These are phyloP conservation scores for Druceiella hillmani DNA, from an alignment of 2,888 invertebrate genomes.

Conservation along the genomic window DNA sequence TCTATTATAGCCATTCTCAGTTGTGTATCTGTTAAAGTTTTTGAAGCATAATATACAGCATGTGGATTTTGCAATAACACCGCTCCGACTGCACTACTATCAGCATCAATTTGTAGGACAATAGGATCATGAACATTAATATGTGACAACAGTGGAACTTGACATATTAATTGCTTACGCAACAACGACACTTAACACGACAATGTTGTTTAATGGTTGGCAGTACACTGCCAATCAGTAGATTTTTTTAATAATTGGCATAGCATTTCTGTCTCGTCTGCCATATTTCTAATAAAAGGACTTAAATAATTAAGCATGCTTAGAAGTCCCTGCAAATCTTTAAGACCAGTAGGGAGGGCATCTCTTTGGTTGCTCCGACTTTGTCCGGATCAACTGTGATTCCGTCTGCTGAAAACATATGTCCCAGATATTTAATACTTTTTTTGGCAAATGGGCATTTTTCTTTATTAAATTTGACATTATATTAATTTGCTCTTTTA, in stretches of 20 bases:
- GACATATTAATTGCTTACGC: conserved; percentile 15
- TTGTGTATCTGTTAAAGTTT: no score
- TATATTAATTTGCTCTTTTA: conserved; percentile 14
- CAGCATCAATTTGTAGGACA: conserved; percentile 12
- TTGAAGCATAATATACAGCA: no score
- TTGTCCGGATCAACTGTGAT: conserved; percentile 16
- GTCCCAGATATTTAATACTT: conserved; percentile 19
- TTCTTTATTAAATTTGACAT: conserved; percentile 17
- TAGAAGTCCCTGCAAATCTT: conserved; percentile 13
- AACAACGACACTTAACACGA: no score
- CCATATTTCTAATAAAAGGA: conserved; percentile 13
- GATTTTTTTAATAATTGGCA: conserved; percentile 15
- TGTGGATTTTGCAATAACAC: conserved; percentile 16
- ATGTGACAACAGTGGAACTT: conserved; percentile 14
- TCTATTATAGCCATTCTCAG: no score
- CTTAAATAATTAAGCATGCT: conserved; percentile 18
- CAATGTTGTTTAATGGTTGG: conserved; percentile 10
- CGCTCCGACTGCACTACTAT: no score
- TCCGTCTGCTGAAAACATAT: conserved; percentile 14
- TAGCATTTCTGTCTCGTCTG: conserved; percentile 2
- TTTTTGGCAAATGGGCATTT: conserved; percentile 18
- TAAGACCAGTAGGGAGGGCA: conserved; percentile 7
- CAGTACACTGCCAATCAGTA: conserved; percentile 16
- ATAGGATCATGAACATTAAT: conserved; percentile 14
- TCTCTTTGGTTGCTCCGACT: conserved; percentile 13